Evolutionary conservation across 2,797 vertebrate species (phyloP).

Genomic region (Mycteria americana): DNA sequence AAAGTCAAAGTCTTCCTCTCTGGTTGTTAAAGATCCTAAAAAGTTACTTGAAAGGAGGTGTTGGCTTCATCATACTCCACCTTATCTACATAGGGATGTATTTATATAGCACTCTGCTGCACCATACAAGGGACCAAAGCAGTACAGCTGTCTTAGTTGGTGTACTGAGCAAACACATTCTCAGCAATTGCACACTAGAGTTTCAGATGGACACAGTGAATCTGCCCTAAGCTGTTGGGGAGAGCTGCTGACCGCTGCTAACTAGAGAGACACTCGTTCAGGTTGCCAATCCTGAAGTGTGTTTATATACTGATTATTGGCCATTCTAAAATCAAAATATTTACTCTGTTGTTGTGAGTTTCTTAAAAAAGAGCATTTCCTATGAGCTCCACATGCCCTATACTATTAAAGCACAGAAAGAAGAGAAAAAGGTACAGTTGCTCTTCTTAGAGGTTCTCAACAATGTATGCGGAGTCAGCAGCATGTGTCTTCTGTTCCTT

Average conservation of each 20-base stretch:
- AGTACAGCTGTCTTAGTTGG: too few relatives aligned
- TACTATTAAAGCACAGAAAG: not conserved
- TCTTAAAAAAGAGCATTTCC: not conserved
- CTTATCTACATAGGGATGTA: not conserved
- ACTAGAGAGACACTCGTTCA: not conserved
- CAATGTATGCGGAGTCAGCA: not conserved
- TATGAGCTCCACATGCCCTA: not conserved
- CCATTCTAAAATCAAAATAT: not conserved
- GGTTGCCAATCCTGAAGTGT: not conserved
- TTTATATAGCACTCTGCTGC: not conserved
- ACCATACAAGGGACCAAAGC: not conserved
- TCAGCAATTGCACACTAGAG: accelerated
- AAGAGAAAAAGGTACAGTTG: not conserved
- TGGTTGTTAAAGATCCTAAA: not conserved
- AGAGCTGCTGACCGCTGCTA: not conserved
- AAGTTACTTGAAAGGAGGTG: not conserved
- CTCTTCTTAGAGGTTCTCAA: not conserved
- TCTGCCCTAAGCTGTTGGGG: not conserved
- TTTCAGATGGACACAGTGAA: not conserved
- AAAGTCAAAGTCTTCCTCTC: not conserved
- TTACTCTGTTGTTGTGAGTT: not conserved
- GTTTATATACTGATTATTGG: not conserved
- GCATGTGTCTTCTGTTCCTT: not conserved
- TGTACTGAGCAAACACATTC: not conserved
- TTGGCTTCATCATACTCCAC: not conserved